These are phyloP conservation scores for Lottia gigantea DNA, from an alignment of 2,888 invertebrate species.

Conservation along the genomic window DNA sequence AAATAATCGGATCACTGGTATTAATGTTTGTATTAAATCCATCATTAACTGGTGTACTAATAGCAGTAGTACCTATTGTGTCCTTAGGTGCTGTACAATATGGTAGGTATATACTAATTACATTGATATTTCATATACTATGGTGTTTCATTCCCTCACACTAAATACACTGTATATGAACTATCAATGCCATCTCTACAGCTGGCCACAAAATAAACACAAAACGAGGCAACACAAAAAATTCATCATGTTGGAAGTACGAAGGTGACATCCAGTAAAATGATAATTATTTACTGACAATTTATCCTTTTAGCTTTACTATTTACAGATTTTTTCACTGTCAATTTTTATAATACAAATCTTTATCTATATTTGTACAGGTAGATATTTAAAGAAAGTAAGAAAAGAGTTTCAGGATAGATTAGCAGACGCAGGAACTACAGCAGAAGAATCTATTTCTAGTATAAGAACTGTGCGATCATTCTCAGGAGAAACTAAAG, in stretches of 20 bases:
- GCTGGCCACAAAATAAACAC: too few species aligned
- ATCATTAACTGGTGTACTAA: conserved; percentile 60
- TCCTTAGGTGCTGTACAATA: conserved; percentile 63
- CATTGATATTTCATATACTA: too few species aligned
- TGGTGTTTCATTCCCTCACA: too few species aligned
- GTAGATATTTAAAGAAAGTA: conserved; percentile 59
- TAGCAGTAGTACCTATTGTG: conserved; percentile 63
- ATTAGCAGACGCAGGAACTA: conserved; percentile 62
- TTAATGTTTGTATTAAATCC: conserved; percentile 65
- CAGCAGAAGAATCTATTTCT: conserved; percentile 64
- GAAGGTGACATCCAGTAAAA: too few species aligned
- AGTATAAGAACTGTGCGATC: conserved; percentile 63
- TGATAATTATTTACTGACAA: too few species aligned
- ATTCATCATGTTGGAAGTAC: too few species aligned
- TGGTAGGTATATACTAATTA: conserved; percentile 53
- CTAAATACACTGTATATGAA: too few species aligned
- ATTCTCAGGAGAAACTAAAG: conserved; percentile 61
- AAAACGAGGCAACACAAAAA: too few species aligned
- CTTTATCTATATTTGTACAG: conserved; percentile 28
- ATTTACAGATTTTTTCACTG: too few species aligned
- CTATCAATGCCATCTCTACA: too few species aligned
- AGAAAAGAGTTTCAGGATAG: conserved; percentile 63
- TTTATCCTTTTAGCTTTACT: too few species aligned
- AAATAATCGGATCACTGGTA: conserved; percentile 62
- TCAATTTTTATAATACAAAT: too few species aligned